phyloP scores from a whole-genome alignment of 1,140 invertebrate species.

The Stenopsyche tienmushanensis region DNA sequence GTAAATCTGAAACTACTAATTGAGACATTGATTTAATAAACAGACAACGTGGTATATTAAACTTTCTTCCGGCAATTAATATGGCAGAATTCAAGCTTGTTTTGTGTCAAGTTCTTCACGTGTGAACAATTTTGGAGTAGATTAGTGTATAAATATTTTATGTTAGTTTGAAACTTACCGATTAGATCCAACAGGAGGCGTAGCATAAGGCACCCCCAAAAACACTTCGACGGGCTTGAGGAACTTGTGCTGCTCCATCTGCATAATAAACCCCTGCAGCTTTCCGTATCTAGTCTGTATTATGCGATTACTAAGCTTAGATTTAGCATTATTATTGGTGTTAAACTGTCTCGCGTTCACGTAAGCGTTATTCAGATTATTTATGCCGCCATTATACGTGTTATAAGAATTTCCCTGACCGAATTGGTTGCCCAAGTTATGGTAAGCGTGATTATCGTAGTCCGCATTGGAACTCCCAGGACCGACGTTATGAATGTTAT shows the following conservation, averaged over 20 bases:
- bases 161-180: no score
- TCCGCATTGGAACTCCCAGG: slow-evolving; percentile 16
- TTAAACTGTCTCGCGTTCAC: slow-evolving; percentile 36
- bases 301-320: slow-evolving; percentile 69
- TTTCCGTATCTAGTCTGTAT: slow-evolving; percentile 80
- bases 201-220: slow-evolving; percentile 93
- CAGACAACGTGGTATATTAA: no score
- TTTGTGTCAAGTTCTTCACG: no score
- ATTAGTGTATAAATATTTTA: no score
- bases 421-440: slow-evolving; percentile 9
- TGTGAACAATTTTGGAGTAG: no score
- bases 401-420: slow-evolving; percentile 8
- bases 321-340: slow-evolving; percentile 50
- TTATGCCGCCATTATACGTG: slow-evolving; percentile 21
- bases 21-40: no score
- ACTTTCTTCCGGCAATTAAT: no score
- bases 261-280: slow-evolving; percentile 74
- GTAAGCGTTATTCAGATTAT: slow-evolving; percentile 38
- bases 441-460: slow-evolving; percentile 28
- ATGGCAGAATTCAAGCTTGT: no score
- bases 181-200: slow-evolving; percentile 84
- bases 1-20: no score
- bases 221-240: slow-evolving; percentile 82
- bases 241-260: slow-evolving; percentile 71
- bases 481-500: slow-evolving; percentile 19